These are phyloP conservation scores for Drosophila eohydei DNA, from an alignment of 2,888 invertebrate genomes.

Conservation along the genomic window DNA sequence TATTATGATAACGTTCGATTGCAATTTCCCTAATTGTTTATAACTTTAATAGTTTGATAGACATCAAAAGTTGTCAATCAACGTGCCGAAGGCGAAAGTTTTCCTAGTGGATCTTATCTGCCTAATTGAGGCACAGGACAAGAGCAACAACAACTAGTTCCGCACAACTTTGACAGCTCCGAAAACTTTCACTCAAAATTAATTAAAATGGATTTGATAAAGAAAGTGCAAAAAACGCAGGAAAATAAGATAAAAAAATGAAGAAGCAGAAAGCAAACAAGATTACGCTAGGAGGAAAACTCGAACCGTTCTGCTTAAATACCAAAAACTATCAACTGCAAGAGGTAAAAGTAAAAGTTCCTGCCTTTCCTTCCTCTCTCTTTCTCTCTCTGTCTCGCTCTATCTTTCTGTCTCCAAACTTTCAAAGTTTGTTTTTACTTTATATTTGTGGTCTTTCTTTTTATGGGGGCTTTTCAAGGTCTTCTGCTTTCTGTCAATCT, in stretches of 20 bases:
- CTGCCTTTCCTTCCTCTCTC: background rate
- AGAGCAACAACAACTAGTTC: slow-evolving; percentile 5
- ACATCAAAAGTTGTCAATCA: slow-evolving; percentile 10
- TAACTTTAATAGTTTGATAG: slow-evolving; percentile 4
- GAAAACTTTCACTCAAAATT: slow-evolving; percentile 14
- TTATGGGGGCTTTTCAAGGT: slow-evolving; percentile 2
- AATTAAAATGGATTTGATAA: slow-evolving; percentile 12
- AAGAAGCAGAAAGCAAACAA: slow-evolving; percentile 3
- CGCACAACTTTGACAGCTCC: slow-evolving; percentile 10
- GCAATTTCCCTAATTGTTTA: background rate
- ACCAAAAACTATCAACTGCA: slow-evolving; percentile 1
- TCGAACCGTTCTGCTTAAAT: background rate
- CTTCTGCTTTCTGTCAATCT: slow-evolving; percentile 6
- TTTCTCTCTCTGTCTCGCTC: background rate
- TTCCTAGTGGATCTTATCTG: slow-evolving; percentile 2
- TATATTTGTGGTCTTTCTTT: slow-evolving; percentile 4
- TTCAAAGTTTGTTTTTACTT: background rate
- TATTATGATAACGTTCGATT: background rate
- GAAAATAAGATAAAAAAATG: background rate
- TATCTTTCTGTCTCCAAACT: background rate
- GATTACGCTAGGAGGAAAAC: background rate
- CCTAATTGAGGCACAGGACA: background rate
- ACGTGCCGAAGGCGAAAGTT: background rate
- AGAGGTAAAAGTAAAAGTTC: slow-evolving; percentile 2
- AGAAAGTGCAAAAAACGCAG: background rate